Percentiles rank a stretch among this genome's conserved stretches.
phyloP scores from a whole-genome alignment of 2,888 invertebrate genomes.

The Ecdyonurus torrentis region DNA sequence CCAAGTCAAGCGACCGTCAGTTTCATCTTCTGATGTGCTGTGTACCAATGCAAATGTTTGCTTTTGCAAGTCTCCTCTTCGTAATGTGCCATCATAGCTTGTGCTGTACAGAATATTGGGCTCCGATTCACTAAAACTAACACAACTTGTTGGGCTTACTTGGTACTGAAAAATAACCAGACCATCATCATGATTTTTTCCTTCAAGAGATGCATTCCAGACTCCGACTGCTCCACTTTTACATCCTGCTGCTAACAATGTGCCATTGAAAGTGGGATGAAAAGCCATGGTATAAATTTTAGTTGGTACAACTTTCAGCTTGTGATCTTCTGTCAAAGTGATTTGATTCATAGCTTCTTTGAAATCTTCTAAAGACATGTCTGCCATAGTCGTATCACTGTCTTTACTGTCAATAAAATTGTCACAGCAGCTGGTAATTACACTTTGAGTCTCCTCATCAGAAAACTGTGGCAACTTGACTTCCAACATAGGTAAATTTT shows the following conservation, averaged over 20 bases:
- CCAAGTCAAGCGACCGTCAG: background rate
- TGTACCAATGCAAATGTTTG: background rate
- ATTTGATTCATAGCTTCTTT: background rate
- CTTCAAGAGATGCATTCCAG: background rate
- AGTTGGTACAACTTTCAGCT: constrained; percentile 22
- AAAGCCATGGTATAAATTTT: constrained; percentile 24
- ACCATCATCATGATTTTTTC: background rate
- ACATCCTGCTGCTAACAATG: constrained; percentile 23
- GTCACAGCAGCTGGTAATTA: no score
- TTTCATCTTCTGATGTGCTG: background rate
- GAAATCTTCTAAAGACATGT: background rate
- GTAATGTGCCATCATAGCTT: constrained; percentile 27
- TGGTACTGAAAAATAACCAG: constrained; percentile 21
- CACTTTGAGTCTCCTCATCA: no score
- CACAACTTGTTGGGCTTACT: constrained; percentile 22
- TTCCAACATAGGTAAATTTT: background rate
- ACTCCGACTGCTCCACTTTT: constrained; percentile 23
- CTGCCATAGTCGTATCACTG: background rate
- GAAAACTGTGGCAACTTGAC: no score
- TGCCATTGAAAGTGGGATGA: constrained; percentile 21
- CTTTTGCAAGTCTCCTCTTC: constrained; percentile 23
- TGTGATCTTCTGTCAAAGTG: background rate
- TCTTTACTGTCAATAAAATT: background rate
- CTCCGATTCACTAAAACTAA: constrained; percentile 19
- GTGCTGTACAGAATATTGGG: constrained; percentile 17